Percentiles rank a stretch among this genome's conserved stretches.
Conservation (phyloP, 2,888 invertebrate genomes). For the Lamellibrachia satsuma region DNA sequence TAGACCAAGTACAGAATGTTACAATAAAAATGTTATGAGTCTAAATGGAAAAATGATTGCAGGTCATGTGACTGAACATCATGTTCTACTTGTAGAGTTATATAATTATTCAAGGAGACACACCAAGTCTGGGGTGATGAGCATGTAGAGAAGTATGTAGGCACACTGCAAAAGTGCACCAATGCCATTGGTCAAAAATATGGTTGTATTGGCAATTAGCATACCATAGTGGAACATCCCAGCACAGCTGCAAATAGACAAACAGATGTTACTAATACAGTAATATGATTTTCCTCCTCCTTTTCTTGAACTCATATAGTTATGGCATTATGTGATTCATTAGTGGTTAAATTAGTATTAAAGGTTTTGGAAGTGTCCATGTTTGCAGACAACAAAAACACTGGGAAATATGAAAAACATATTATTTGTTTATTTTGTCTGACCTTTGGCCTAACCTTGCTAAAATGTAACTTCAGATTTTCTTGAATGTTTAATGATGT, state of each 20-base stretch:
- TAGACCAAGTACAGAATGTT: too few relatives aligned
- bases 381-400: neutral
- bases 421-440: too few relatives aligned
- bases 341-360: neutral
- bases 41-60: too few relatives aligned
- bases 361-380: neutral
- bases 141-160: conserved; percentile 25
- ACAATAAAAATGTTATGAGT: too few relatives aligned
- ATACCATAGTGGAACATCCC: conserved; percentile 28
- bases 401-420: too few relatives aligned
- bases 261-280: neutral
- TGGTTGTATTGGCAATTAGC: conserved; percentile 25
- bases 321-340: neutral
- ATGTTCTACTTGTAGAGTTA: neutral
- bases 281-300: neutral
- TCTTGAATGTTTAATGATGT: too few relatives aligned
- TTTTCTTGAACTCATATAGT: neutral
- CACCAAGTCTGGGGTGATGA: neutral
- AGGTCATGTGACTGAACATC: neutral
- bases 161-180: conserved; percentile 24
- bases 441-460: too few relatives aligned
- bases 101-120: neutral
- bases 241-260: neutral
- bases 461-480: too few relatives aligned
- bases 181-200: conserved; percentile 28